Percentiles rank a stretch among this genome's conserved stretches.
Evolutionary conservation across 2,113 vertebrate genomes (phyloP).

Genomic region (Zosterops lateralis): DNA sequence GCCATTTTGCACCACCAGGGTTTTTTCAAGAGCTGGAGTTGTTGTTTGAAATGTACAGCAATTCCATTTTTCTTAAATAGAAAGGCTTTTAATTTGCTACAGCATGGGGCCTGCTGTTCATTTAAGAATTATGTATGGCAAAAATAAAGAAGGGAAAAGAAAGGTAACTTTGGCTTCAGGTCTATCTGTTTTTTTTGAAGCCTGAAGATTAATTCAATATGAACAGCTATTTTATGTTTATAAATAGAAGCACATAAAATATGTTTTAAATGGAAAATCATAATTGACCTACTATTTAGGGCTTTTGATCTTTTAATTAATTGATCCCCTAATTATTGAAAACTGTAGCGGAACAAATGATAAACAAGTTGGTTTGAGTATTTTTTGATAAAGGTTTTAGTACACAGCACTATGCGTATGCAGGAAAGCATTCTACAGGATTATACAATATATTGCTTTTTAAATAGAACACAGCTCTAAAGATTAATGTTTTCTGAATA

Average conservation of each 20-base stretch:
- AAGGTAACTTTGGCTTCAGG: neutral
- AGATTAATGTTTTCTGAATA: neutral
- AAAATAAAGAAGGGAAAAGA: neutral
- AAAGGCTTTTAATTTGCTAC: neutral
- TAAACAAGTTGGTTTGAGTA: neutral
- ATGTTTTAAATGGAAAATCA: neutral
- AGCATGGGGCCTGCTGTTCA: neutral
- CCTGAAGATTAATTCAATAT: neutral
- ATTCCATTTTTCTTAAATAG: neutral
- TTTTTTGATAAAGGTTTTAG: neutral
- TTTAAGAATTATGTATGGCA: neutral
- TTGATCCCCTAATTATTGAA: constrained; percentile 8
- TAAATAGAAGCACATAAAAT: constrained; percentile 15
- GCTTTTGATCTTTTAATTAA: constrained; percentile 46
- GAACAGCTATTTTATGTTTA: constrained; percentile 17
- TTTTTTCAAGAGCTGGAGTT: neutral
- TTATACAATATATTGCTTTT: neutral
- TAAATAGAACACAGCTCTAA: neutral
- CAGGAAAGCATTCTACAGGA: neutral
- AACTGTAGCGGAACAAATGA: neutral
- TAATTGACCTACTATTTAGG: constrained; percentile 4
- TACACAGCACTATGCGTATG: neutral
- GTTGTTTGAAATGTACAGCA: neutral
- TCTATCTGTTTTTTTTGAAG: neutral
- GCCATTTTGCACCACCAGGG: neutral